Base-by-base conservation (phyloP, 2,888 invertebrate genomes). In the Caprella mutica region DNA sequence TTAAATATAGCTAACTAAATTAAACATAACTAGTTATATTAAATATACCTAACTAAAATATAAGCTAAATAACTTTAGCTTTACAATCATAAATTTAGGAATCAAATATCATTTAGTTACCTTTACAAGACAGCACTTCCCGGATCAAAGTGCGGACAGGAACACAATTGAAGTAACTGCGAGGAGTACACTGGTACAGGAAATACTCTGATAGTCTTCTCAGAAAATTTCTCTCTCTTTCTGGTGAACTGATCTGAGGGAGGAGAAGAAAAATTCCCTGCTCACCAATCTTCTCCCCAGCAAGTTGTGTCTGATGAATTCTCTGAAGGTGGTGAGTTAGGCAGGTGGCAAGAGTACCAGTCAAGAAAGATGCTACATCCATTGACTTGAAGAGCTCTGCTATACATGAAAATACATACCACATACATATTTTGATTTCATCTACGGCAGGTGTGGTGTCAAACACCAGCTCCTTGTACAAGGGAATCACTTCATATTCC, bases 281-380 rank as follows among this genome's bases (percentile, higher is more conserved):
- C 38, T 62, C 62, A 1, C 62, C 62, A 12, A 56, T 55, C 1
- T 58, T 60, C 54, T 65, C 60, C n/a, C 81, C 81, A 70, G 81
- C 79, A 67, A 80, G 79, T 72, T 83, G 82, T 9, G 86, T 82
- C 69, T 84, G 81, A 66, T 87, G 77, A 59, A 90, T 86, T 69
- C 84, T 83, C 70, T 87, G 87, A 75, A 91, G 85, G 77, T 92
- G 91, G 59, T 81, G 80, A 12, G 86, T 85, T 27, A 90, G 81
- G 40, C 60, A 58, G 14, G 55, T 54, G 23, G 55, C 55, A 1
- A 58, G 42, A 6, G 60, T 58, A 35, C 58, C 57, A 1, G 60
- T 64, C 23, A 64, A 33, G 51, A 60, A 64, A 35, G 58, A 58
- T 23, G 60, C 64, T 4, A 58, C 59, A 33, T 64, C 64, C 60